These are phyloP conservation scores for Acanthopagrus latus DNA, from an alignment of 2,797 vertebrate genomes.

Conservation along the genomic window DNA sequence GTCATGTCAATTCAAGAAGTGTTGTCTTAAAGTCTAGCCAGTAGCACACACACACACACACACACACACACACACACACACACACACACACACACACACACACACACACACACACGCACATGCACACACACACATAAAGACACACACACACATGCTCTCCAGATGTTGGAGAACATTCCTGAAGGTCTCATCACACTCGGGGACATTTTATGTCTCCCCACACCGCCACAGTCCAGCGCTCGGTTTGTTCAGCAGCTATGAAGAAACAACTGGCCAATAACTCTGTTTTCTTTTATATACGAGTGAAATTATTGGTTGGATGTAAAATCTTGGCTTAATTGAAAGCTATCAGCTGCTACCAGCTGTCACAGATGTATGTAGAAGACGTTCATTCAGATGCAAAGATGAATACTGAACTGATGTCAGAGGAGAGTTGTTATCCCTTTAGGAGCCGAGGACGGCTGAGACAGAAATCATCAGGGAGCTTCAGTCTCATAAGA, in stretches of 20 bases:
- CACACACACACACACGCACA: too few species aligned
- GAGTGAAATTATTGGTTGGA: neutral
- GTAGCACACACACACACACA: conserved; percentile 15
- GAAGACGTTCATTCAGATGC: too few species aligned
- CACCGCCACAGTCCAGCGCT: conserved; percentile 41
- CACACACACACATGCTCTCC: conserved; percentile 72
- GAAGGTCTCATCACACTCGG: conserved; percentile 72
- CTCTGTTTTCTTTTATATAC: too few species aligned
- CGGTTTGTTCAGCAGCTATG: conserved; percentile 35
- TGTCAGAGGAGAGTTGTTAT: too few species aligned
- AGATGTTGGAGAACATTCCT: conserved; percentile 83
- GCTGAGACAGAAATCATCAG: neutral
- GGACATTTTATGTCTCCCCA: conserved; percentile 64
- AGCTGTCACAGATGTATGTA: neutral
- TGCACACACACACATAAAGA: too few species aligned
- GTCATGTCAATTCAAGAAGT: conserved; percentile 71
- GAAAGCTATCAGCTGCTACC: neutral
- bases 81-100: too few species aligned
- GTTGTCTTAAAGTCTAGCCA: conserved; percentile 84
- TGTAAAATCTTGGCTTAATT: neutral
- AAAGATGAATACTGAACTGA: too few species aligned
- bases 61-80: too few species aligned
- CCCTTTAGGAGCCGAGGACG: neutral
- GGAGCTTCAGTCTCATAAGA: too few species aligned
- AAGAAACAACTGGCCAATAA: neutral